Evolutionary conservation across 2,113 vertebrate genomes (phyloP).

Genomic region (Tringa solitaria): DNA sequence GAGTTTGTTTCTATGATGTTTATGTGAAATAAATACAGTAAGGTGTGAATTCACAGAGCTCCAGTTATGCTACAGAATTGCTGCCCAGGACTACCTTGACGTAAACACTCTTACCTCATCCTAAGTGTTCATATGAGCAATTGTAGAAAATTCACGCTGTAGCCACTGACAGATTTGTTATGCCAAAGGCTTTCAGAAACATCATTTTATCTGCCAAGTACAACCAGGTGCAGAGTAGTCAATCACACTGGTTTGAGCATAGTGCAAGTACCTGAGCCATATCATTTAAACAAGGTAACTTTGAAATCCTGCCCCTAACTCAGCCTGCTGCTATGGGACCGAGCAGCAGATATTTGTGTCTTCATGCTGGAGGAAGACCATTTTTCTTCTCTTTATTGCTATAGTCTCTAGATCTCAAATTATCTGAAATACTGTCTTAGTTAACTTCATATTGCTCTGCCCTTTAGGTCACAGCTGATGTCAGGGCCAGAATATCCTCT

Average conservation of each 20-base stretch:
- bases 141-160: fast-evolving
- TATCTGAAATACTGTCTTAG: constrained; percentile 19
- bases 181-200: neutral
- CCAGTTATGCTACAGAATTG: neutral
- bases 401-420: neutral
- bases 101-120: neutral
- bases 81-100: neutral
- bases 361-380: neutral
- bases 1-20: neutral
- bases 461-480: constrained; percentile 52
- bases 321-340: neutral
- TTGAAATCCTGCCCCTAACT: neutral
- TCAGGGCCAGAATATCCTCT: constrained; percentile 23
- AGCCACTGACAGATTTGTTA: neutral
- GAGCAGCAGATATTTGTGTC: neutral
- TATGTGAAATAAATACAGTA: neutral
- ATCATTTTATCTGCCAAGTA: neutral
- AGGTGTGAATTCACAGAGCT: neutral
- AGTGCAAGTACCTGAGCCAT: neutral
- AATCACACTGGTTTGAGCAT: neutral
- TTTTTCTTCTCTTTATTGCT: constrained; percentile 9
- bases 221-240: neutral
- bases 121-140: neutral
- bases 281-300: neutral
- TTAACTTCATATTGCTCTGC: constrained; percentile 26